phyloP scores from a whole-genome alignment of 2,797 vertebrate genomes.

The Coendou prehensilis region DNA sequence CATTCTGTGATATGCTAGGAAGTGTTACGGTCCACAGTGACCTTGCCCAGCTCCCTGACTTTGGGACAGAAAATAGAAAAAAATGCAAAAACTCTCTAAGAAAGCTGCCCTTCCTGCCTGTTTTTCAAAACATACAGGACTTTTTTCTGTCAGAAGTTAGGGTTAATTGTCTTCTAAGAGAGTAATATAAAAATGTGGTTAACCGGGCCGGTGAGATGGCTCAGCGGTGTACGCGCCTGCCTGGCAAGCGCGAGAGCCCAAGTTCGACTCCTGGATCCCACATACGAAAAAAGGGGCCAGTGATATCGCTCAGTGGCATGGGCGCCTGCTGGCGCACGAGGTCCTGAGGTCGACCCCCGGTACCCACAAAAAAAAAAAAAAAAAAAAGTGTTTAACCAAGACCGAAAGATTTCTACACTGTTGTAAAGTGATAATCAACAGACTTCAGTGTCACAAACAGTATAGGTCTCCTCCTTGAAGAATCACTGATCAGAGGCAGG shows the following conservation, averaged over 20 bases:
- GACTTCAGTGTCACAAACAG: not conserved
- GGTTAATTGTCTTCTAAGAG: constrained; percentile 31
- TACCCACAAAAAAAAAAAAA: too few species aligned
- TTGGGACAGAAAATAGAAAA: not conserved
- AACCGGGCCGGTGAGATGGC: too few species aligned
- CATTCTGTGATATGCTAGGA: not conserved
- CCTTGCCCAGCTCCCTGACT: not conserved
- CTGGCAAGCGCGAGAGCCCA: too few species aligned
- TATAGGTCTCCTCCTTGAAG: not conserved
- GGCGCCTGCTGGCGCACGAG: too few species aligned
- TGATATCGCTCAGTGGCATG: too few species aligned
- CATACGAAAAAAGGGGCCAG: too few species aligned
- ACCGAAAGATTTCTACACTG: not conserved
- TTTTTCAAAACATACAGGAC: not conserved
- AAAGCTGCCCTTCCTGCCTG: not conserved
- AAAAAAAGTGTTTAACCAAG: constrained; percentile 29
- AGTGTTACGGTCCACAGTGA: not conserved
- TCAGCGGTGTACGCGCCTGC: too few species aligned
- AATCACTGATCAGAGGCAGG: constrained; percentile 21
- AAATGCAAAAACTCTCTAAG: not conserved
- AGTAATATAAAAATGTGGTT: not conserved
- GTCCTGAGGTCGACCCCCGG: too few species aligned
- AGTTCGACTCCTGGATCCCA: too few species aligned
- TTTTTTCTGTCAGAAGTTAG: not conserved
- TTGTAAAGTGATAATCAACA: constrained; percentile 70